A percentile compares a stretch with the other conserved stretches of the same genome.
These are phyloP conservation scores for Nysson spinosus DNA, from an alignment of 2,888 invertebrate genomes.

Conservation along the genomic window DNA sequence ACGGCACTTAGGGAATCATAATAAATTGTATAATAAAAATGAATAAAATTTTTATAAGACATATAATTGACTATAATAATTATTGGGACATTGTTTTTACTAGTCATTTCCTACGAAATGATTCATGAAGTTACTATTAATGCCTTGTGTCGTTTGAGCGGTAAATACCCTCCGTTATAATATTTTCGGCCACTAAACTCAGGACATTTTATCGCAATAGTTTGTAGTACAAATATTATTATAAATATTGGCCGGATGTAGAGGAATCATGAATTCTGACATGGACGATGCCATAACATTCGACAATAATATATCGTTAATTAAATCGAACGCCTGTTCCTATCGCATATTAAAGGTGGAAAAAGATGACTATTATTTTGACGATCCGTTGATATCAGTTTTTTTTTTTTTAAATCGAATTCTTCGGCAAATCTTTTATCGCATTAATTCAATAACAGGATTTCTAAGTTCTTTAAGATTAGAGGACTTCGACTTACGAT, in stretches of 20 bases:
- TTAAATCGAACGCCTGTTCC: constrained; percentile 30
- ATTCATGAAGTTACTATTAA: constrained; percentile 68
- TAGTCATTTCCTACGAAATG: constrained; percentile 65
- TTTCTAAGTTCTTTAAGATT: constrained; percentile 33
- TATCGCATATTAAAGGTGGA: constrained; percentile 39
- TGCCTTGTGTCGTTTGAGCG: constrained; percentile 67
- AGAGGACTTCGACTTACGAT: constrained; percentile 42
- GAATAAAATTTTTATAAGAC: constrained; percentile 41
- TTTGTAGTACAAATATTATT: constrained; percentile 57
- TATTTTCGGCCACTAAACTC: constrained; percentile 40
- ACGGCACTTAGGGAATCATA: constrained; percentile 10
- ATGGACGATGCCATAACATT: constrained; percentile 50
- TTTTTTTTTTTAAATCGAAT: constrained; percentile 13
- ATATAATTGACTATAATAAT: constrained; percentile 22
- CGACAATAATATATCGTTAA: constrained; percentile 30
- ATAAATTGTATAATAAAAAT: constrained; percentile 15
- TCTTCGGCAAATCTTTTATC: background rate
- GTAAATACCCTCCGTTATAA: constrained; percentile 51
- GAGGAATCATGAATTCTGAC: constrained; percentile 62
- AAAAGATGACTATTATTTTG: constrained; percentile 35
- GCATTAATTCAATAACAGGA: constrained; percentile 36
- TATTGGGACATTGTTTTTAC: constrained; percentile 48
- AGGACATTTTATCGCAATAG: constrained; percentile 32
- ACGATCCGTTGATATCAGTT: constrained; percentile 12
- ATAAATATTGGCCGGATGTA: constrained; percentile 67